These are phyloP conservation scores for Dryas iulia DNA, from an alignment of 1,140 invertebrate genomes.

Conservation along the genomic window DNA sequence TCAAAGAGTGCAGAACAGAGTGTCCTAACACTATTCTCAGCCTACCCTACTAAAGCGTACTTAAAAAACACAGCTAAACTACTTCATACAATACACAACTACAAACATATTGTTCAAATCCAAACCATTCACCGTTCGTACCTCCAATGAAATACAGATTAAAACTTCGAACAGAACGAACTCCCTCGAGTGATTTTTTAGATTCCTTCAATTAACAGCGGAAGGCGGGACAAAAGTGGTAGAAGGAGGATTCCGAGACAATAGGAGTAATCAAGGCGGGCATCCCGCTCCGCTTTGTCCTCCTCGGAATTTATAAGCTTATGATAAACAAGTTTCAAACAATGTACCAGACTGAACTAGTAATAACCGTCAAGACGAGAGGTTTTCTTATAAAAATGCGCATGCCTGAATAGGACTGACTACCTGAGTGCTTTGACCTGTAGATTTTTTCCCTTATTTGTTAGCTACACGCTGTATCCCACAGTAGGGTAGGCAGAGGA, in stretches of 20 bases:
- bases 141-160: background rate
- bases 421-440: background rate
- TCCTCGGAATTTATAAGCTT: constrained; percentile 52
- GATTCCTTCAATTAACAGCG: constrained; percentile 53
- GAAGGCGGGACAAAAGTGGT: constrained; percentile 50
- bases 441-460: too few relatives aligned
- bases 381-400: constrained; percentile 19
- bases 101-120: background rate
- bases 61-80: too few relatives aligned
- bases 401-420: constrained; percentile 15
- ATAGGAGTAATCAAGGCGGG: constrained; percentile 57
- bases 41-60: too few relatives aligned
- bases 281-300: constrained; percentile 21
- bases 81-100: too few relatives aligned
- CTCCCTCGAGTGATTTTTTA: constrained; percentile 39
- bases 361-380: constrained; percentile 18
- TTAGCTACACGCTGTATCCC: too few relatives aligned
- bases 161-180: constrained; percentile 16
- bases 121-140: background rate
- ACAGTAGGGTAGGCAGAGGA: too few relatives aligned
- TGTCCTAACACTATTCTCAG: too few relatives aligned
- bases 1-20: too few relatives aligned
- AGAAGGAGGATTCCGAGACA: constrained; percentile 59
- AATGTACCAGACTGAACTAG: constrained; percentile 24
- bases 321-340: constrained; percentile 47